Evolutionary conservation across 1,140 invertebrate species (phyloP), one percentile per base, ranked within the genome.

Genomic region (Stenopsyche tienmushanensis): DNA sequence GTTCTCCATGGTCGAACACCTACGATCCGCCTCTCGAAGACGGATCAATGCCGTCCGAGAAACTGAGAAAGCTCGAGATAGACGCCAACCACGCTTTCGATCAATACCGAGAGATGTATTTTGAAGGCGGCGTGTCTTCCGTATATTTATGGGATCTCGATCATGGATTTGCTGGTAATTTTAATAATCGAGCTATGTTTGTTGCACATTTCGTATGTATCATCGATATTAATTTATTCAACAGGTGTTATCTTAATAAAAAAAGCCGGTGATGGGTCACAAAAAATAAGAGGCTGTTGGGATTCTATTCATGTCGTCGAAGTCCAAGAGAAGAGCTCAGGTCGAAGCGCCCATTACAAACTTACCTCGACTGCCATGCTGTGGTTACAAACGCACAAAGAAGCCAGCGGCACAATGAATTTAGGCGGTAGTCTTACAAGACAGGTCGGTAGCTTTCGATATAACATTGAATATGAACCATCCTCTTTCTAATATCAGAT

Each of bases 241-340:
- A 2, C 71, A 81, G 97, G 97, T 72, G 97, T 98, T 44, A 97
- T 99, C 75, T 83, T 99, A 67, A 99, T 99, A 71, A 99, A 99
- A 81, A 99, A 99, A 80, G 95, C 94, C 13, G 95, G 96, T 0
- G 96, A 99, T 84, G 96, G 96, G 13, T 75, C 85, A 63, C 96
- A 96, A 77, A 98, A 96, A 81, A 99, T 99, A 69, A 97, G 94
- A 80, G 92, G 98, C 1, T 99, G 96, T 77, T 99, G 98, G 98
- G 97, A 99, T 79, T 99, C 97, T 1, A 98, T 99, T 76, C 97
- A 99, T 78, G 97, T 99, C 0, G 93, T 99, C 13, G 97, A 99
- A 84, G 96, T 99, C 0, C 91, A 96, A 72, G 96, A 97, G 77
- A 98, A 98, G 78, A 90, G 93, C 20, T 92, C 88, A 65, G 96